A percentile compares a stretch with the other conserved stretches of the same genome.
Conservation (phyloP, 2,888 invertebrate species). For the Erebia aethiops region DNA sequence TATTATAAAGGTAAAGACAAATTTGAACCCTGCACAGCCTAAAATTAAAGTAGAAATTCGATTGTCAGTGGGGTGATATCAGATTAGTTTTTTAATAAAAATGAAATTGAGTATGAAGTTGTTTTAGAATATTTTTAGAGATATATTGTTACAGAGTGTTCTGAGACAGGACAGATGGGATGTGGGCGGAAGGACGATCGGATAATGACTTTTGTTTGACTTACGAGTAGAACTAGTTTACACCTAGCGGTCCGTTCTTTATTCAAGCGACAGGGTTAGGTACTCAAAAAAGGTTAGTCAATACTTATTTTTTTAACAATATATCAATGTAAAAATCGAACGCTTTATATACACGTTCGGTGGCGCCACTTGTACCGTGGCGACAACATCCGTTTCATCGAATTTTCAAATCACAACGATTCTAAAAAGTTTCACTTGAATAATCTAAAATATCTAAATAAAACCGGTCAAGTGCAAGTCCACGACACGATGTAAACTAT, state of each 20-base stretch:
- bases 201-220: slow-evolving; percentile 44
- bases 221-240: not conserved
- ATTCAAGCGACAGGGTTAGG: not conserved
- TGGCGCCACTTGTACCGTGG: too few relatives aligned
- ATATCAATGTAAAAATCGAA: too few relatives aligned
- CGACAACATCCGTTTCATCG: too few relatives aligned
- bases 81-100: slow-evolving; percentile 37
- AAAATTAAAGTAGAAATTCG: slow-evolving; percentile 42
- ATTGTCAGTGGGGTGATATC: slow-evolving; percentile 8
- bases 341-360: too few relatives aligned
- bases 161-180: slow-evolving; percentile 67
- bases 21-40: slow-evolving; percentile 33
- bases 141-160: slow-evolving; percentile 66
- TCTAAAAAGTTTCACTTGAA: too few relatives aligned
- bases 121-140: slow-evolving; percentile 55
- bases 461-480: too few relatives aligned
- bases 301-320: too few relatives aligned
- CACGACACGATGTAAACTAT: too few relatives aligned
- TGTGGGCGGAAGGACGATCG: slow-evolving; percentile 64
- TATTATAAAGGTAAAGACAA: slow-evolving; percentile 26
- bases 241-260: not conserved
- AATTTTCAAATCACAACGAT: too few relatives aligned
- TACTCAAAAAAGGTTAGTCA: too few relatives aligned
- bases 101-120: slow-evolving; percentile 59
- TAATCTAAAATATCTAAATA: too few relatives aligned